phyloP scores from a whole-genome alignment of 2,797 vertebrate genomes.

The Setipinna tenuifilis region DNA sequence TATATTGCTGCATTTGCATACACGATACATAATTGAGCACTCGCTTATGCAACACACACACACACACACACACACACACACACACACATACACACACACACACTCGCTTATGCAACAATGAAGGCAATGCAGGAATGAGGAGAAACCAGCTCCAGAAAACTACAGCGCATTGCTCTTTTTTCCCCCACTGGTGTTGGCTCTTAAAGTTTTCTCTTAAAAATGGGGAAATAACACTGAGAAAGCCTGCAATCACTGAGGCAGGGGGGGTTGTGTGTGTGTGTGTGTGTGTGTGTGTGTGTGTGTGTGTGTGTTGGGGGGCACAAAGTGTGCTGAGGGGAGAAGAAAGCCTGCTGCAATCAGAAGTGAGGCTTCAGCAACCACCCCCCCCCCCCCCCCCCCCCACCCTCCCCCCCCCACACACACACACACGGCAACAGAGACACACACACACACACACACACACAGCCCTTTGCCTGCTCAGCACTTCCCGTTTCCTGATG shows the following conservation, averaged over 20 bases:
- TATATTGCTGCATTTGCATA: neutral
- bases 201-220: neutral
- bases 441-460: no score
- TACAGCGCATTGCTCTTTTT: neutral
- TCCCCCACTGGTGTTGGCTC: neutral
- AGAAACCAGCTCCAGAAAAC: neutral
- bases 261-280: neutral
- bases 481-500: neutral
- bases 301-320: no score
- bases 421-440: no score
- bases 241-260: neutral
- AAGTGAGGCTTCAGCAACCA: neutral
- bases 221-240: neutral
- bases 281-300: no score
- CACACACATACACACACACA: no score
- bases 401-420: no score
- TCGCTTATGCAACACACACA: neutral
- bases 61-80: no score
- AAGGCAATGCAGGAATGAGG: neutral
- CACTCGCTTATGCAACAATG: neutral
- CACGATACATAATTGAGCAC: neutral
- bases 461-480: neutral
- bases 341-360: neutral
- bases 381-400: neutral
- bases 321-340: neutral